Base-by-base conservation (phyloP, 1,140 invertebrate species). In the Mamestra configurata region DNA sequence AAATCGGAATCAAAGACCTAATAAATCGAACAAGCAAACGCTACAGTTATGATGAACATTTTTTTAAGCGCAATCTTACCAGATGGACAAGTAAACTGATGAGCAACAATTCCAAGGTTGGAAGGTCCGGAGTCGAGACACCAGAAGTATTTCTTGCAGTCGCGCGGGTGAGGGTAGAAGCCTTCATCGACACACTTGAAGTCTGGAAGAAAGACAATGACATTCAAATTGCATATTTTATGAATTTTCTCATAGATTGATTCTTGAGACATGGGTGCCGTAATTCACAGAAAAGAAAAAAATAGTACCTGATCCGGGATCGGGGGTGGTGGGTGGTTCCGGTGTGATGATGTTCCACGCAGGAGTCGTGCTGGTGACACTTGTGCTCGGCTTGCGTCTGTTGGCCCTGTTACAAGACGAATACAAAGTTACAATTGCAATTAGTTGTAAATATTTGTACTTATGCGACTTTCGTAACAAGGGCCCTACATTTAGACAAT, bases 111-210 rank as follows among this genome's bases (percentile, higher is more conserved):
- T 57, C 98, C 98, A 35, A 98, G 95, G 81, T 98, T 97, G 6
- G 98, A 97, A 0, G 98, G 97, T 1, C 98, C 98, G 86, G 97
- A 98, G 83, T 98, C 98, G 55, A 99, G 93, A 92, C 98, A 99
- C 98, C 98, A 99, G 93, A 98, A 99, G 86, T 99, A 99, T 89
- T 99, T 99, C 89, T 98, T 98, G 92, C 98, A 99, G 88, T 99
- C 98, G 40, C 97, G 96, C 0, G 98, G 98, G 95, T 99, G 98
- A n/a, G 97, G 97, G 94, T 97, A 99, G 94, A 99, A 99, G 51
- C 98, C 98, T 96, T 99, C 98, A 80, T 99, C 98, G 87, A 97
- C 97, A 87, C 98, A 99, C 86, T 98, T 98, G 89, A 99, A 99
- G 86, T 98, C 98, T 95, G 84, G 13, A 92, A 90, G 27, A 31